Conservation (phyloP, 2,113 vertebrate genomes). For the Pituophis catenifer region DNA sequence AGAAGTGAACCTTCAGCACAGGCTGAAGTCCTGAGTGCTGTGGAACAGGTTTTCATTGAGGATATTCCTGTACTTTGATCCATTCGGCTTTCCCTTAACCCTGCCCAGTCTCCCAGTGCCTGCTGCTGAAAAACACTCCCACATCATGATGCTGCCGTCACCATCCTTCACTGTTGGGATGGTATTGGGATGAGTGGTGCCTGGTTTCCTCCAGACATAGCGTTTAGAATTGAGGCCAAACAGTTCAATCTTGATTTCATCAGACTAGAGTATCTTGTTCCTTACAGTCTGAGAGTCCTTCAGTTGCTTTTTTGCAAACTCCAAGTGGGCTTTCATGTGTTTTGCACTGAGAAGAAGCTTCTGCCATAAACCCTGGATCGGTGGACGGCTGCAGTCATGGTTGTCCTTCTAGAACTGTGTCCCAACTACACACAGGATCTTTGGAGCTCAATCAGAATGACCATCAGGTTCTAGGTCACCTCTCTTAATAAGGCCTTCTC, state of each 20-base stretch:
- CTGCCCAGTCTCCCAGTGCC: not conserved
- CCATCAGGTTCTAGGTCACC: not conserved
- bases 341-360: not conserved
- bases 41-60: not conserved
- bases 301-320: not conserved
- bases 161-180: not conserved
- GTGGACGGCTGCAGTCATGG: not conserved
- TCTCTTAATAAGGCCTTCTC: not conserved
- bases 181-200: not conserved
- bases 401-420: not conserved
- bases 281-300: not conserved
- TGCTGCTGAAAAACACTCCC: not conserved
- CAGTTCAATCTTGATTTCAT: not conserved
- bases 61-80: not conserved
- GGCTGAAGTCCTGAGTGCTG: not conserved
- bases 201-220: not conserved
- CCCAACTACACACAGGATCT: not conserved
- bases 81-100: not conserved
- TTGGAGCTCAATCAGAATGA: not conserved
- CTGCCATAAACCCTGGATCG: not conserved
- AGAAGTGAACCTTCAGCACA: not conserved
- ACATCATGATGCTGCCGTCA: not conserved
- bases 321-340: not conserved
- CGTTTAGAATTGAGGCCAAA: not conserved
- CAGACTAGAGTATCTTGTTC: not conserved